phyloP scores from a whole-genome alignment of 2,888 invertebrate genomes.

The Saturnia pavonia region DNA sequence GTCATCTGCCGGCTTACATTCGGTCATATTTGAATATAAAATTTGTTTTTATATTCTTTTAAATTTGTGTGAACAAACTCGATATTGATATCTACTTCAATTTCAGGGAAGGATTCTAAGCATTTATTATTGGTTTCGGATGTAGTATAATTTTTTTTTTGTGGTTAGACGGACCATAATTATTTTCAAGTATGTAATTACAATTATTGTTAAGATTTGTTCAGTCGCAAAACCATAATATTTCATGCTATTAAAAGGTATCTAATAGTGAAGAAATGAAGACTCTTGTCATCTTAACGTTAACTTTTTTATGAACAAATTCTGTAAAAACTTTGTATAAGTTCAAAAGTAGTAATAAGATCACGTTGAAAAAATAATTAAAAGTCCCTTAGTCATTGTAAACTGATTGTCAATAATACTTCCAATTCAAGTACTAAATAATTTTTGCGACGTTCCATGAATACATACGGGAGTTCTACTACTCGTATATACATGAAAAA shows the following conservation, averaged over 20 bases:
- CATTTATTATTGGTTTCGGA: background rate
- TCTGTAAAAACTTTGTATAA: background rate
- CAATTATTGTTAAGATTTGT: background rate
- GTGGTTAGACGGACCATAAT: background rate
- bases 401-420: background rate
- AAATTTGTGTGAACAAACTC: background rate
- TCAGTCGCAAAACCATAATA: background rate
- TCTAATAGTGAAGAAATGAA: background rate
- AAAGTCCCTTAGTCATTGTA: background rate
- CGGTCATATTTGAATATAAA: background rate
- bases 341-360: no score
- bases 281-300: background rate
- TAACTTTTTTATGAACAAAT: background rate
- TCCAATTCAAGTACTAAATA: background rate
- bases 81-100: background rate
- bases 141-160: background rate
- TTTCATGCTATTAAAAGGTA: background rate
- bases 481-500: background rate
- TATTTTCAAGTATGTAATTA: no score
- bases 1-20: conserved; percentile 11
- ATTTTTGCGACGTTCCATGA: background rate
- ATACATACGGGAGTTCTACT: background rate
- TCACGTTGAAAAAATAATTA: background rate
- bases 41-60: background rate
- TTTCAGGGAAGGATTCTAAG: background rate